phyloP scores from a whole-genome alignment of 2,888 invertebrate species.

The Troides aeacus region DNA sequence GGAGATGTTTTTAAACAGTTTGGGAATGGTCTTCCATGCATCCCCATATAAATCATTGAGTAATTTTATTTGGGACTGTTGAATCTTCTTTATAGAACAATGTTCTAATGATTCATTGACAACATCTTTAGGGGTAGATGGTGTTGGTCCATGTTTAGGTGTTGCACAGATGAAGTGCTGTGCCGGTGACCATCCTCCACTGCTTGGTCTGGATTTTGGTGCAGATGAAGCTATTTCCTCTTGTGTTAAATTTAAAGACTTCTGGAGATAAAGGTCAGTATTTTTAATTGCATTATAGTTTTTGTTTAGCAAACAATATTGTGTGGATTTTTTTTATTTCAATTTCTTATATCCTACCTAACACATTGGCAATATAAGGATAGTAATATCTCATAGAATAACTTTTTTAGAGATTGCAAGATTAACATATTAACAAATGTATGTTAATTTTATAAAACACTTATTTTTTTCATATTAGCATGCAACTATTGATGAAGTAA shows the following conservation, averaged over 20 bases:
- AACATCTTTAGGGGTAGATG: constrained; percentile 62
- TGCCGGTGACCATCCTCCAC: constrained; percentile 68
- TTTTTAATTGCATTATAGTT: background rate
- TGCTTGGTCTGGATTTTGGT: constrained; percentile 49
- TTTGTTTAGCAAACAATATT: no score
- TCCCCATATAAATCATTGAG: constrained; percentile 78
- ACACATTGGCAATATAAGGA: no score
- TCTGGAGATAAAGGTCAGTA: constrained; percentile 42
- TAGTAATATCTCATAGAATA: no score
- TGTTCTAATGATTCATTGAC: constrained; percentile 64
- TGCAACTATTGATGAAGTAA: no score
- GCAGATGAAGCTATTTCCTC: constrained; percentile 35
- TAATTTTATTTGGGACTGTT: constrained; percentile 65
- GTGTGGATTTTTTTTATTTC: no score
- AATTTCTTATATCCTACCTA: no score
- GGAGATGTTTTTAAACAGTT: constrained; percentile 59
- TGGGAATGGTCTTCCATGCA: constrained; percentile 75
- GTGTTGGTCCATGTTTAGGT: constrained; percentile 53
- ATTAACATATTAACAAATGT: no score
- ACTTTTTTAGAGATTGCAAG: no score
- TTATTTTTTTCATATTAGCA: no score
- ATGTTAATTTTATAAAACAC: no score
- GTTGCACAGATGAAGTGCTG: constrained; percentile 66
- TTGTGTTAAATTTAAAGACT: constrained; percentile 56
- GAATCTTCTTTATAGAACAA: constrained; percentile 65